phyloP scores from a whole-genome alignment of 2,888 invertebrate species.

The Drosophila robusta region DNA sequence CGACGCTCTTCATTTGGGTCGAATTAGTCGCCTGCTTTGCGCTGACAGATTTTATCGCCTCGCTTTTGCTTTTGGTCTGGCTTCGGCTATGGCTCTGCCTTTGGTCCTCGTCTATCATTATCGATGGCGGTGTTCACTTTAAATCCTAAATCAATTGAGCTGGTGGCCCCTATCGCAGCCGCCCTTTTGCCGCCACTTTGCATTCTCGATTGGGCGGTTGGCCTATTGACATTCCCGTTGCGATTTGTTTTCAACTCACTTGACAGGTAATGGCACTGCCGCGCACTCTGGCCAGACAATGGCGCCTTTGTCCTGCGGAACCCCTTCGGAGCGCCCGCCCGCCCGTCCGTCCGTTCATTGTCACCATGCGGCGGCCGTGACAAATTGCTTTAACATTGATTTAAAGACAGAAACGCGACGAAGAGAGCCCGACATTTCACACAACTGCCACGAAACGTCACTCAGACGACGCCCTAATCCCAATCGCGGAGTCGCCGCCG shows the following conservation, averaged over 20 bases:
- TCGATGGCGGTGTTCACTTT: slow-evolving; percentile 29
- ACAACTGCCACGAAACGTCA: slow-evolving; percentile 78
- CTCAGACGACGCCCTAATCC: slow-evolving; percentile 74
- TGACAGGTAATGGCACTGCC: slow-evolving; percentile 72
- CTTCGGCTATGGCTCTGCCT: neutral
- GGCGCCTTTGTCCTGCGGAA: slow-evolving; percentile 54
- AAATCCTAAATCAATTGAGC: slow-evolving; percentile 68
- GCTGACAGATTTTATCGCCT: slow-evolving; percentile 52
- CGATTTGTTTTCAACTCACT: slow-evolving; percentile 77
- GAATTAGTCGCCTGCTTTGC: slow-evolving; percentile 42
- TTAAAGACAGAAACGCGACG: slow-evolving; percentile 67
- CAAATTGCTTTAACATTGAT: slow-evolving; percentile 78
- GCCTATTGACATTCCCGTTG: slow-evolving; percentile 77
- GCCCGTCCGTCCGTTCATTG: slow-evolving; percentile 44
- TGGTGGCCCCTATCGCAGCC: slow-evolving; percentile 52
- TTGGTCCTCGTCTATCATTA: slow-evolving; percentile 32
- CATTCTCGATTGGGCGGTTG: slow-evolving; percentile 72
- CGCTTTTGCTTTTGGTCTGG: slow-evolving; percentile 5
- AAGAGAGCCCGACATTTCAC: slow-evolving; percentile 59
- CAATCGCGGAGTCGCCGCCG: slow-evolving; percentile 3
- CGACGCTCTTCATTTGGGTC: slow-evolving; percentile 35
- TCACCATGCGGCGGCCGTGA: slow-evolving; percentile 71
- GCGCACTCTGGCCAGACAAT: slow-evolving; percentile 50
- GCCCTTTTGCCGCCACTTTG: slow-evolving; percentile 75
- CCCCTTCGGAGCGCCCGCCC: slow-evolving; percentile 37